Evolutionary conservation across 1,140 invertebrate species (phyloP), one percentile per base, ranked within the genome.

Genomic region (Varroa destructor): DNA sequence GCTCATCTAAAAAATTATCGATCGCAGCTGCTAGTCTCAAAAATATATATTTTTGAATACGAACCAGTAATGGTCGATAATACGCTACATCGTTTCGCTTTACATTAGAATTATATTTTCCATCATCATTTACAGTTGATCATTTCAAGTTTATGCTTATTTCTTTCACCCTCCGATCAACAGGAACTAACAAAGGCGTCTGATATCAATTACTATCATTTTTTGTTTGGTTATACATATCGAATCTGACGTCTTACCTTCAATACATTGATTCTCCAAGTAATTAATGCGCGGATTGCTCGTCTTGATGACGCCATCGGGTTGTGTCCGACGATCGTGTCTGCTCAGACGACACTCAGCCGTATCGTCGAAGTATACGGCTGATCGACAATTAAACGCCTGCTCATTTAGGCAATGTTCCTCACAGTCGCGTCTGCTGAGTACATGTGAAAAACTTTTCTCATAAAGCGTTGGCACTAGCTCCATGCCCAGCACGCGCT

Each of bases 231-330:
- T 25, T 25, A 25, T 25, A 25, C 25, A 51, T 51, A 54, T 8
- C 55, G 37, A 6, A 58, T 55, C 36, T 43, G 43, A 4, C 43
- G 54, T 54, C 74, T 75, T 75, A 79, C 78, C 72, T 74, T 77
- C 77, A 43, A 81, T 75, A 72, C 82, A 83, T 72, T 82, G 81
- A 74, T 84, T 83, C 74, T 83, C 82, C 67, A 84, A 75, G 75
- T 83, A 83, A 73, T 82, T 82, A 1, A 82, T 77, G 58, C 79
- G 79, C 43, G 73, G 64, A 71, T 76, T 76, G 8, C 77, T 75
- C 25, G 79, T 78, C 56, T 79, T 78, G 10, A 78, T 77, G 74
- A 79, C 83, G 64, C 77, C 78, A 25, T 74, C 74, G 0, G 82
- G 80, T 43, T 76, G 73, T 0, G 79, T 78, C 43, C 82, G 75